Percentiles rank a stretch among this genome's conserved stretches.
These are phyloP conservation scores for Rhopalosiphum nymphaeae DNA, from an alignment of 2,888 invertebrate species.

Conservation along the genomic window DNA sequence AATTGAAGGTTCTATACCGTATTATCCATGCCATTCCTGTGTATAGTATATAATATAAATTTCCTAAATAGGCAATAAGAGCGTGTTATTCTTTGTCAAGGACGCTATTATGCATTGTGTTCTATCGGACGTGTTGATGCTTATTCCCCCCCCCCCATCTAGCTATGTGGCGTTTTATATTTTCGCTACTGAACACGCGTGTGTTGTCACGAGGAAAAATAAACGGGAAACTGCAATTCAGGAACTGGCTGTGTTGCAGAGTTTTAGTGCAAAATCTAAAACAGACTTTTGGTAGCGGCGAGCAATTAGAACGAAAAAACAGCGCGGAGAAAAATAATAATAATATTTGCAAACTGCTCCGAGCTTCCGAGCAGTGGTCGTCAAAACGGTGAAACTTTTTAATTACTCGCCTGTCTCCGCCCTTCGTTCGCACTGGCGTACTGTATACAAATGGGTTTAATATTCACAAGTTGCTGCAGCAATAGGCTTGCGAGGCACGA, in stretches of 20 bases:
- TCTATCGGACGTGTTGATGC: background rate
- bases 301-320: conserved; percentile 33
- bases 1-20: conserved; percentile 1
- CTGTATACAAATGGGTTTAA: conserved; percentile 22
- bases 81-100: conserved; percentile 10
- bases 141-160: background rate
- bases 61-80: conserved; percentile 36
- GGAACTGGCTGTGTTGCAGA: background rate
- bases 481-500: background rate
- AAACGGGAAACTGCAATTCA: background rate
- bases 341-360: conserved; percentile 45
- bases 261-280: conserved; percentile 32
- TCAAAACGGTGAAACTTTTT: conserved; percentile 50
- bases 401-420: conserved; percentile 25
- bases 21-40: background rate
- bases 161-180: background rate
- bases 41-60: background rate
- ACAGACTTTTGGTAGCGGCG: conserved; percentile 16
- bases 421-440: background rate
- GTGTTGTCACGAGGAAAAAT: background rate
- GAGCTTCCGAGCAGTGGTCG: background rate
- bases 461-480: conserved; percentile 20
- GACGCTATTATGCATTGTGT: background rate
- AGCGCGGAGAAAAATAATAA: conserved; percentile 8
- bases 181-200: background rate